Conservation (phyloP, 2,113 vertebrate genomes). For the Ceyx melanurus region DNA sequence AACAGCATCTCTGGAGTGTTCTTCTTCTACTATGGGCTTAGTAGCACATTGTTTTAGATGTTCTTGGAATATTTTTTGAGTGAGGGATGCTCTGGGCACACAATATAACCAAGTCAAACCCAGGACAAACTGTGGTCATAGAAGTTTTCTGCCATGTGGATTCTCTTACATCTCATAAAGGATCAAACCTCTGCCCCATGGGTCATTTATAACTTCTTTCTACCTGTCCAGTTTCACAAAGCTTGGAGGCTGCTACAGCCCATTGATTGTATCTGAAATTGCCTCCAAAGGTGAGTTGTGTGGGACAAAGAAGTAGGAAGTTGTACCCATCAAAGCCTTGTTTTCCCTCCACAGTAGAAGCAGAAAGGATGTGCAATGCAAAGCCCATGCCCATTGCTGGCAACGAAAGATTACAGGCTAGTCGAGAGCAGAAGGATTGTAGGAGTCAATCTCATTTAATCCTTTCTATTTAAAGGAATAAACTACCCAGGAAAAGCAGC, state of each 20-base stretch:
- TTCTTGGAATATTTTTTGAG: background rate
- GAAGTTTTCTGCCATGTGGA: background rate
- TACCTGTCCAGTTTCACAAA: background rate
- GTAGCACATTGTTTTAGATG: background rate
- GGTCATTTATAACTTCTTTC: background rate
- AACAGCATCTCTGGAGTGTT: background rate
- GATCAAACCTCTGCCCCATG: background rate
- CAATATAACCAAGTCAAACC: background rate
- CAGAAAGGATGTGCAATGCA: background rate
- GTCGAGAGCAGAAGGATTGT: constrained; percentile 19
- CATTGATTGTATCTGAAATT: fast-evolving
- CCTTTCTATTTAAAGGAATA: constrained; percentile 62
- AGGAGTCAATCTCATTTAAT: constrained; percentile 54
- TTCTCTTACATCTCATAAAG: background rate
- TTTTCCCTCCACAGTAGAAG: background rate
- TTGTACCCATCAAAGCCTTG: background rate
- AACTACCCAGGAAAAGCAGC: constrained; percentile 43
- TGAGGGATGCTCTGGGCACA: background rate
- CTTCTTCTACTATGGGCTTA: background rate
- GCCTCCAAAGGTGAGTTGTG: background rate
- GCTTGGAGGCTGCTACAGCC: background rate
- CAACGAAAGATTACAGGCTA: background rate
- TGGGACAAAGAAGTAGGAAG: background rate
- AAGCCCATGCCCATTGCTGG: background rate
- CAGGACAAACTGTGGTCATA: background rate